Percentiles rank a stretch among this genome's conserved stretches.
Conservation (phyloP, 1,140 invertebrate genomes). For the Lycorma delicatula region DNA sequence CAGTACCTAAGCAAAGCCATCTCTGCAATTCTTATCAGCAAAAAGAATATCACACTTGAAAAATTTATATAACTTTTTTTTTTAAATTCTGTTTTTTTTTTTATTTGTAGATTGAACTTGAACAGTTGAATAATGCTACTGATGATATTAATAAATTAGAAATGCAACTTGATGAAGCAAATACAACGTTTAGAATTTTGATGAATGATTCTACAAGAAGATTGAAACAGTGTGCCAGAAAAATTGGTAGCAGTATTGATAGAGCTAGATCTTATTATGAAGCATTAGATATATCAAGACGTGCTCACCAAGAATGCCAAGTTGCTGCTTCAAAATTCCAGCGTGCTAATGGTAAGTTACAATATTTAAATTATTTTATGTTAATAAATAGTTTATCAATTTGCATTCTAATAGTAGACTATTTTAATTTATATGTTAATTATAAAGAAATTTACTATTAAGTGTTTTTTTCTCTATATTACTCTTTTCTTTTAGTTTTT, state of each 20-base stretch:
- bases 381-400: no score
- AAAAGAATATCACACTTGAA: no score
- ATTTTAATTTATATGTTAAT: no score
- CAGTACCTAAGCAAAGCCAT: no score
- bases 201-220: constrained; percentile 76
- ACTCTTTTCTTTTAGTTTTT: no score
- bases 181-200: constrained; percentile 71
- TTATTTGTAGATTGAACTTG: constrained; percentile 75
- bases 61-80: no score
- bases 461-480: no score
- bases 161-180: constrained; percentile 83
- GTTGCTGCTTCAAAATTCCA: constrained; percentile 87
- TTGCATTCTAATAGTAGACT: no score
- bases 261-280: constrained; percentile 89
- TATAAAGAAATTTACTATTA: no score
- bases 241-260: constrained; percentile 75
- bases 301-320: constrained; percentile 73
- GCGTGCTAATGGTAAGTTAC: constrained; percentile 72
- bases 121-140: constrained; percentile 88
- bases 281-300: constrained; percentile 53
- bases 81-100: no score
- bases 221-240: constrained; percentile 72
- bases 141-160: constrained; percentile 94
- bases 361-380: no score
- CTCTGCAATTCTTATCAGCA: no score